These are phyloP conservation scores for Aspidapion aeneum DNA, from an alignment of 2,888 invertebrate genomes.

Conservation along the genomic window DNA sequence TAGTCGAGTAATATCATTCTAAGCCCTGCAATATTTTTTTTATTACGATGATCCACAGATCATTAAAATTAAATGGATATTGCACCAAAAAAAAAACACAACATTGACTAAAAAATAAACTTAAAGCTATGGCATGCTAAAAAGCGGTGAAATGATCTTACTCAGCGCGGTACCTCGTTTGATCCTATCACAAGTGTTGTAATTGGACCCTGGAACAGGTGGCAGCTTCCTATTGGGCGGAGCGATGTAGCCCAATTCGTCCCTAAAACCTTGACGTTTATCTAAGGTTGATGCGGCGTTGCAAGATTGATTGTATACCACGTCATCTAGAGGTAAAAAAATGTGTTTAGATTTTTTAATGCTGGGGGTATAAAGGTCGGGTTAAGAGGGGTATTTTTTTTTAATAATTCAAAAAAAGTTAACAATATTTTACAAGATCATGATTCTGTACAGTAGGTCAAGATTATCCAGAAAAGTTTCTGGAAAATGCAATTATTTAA, in stretches of 20 bases:
- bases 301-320: constrained; percentile 81
- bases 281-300: constrained; percentile 67
- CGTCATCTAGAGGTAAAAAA: constrained; percentile 61
- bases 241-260: constrained; percentile 89
- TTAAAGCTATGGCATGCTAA: constrained; percentile 28
- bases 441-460: too few species aligned
- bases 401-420: too few species aligned
- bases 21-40: too few species aligned
- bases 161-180: constrained; percentile 91
- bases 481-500: too few species aligned
- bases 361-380: not conserved
- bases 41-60: too few species aligned
- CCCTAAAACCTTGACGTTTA: constrained; percentile 80
- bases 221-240: constrained; percentile 90
- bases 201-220: constrained; percentile 89
- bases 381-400: not conserved
- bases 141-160: constrained; percentile 53
- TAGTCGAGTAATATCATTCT: too few species aligned
- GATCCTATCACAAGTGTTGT: constrained; percentile 91
- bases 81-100: not conserved
- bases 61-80: not conserved
- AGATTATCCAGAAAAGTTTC: too few species aligned
- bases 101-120: constrained; percentile 23
- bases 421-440: too few species aligned
- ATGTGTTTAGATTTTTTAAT: constrained; percentile 1